A percentile compares a stretch with the other conserved stretches of the same genome.
These are phyloP conservation scores for Hirtodrosophila alboralis DNA, from an alignment of 2,888 invertebrate species.

Conservation along the genomic window DNA sequence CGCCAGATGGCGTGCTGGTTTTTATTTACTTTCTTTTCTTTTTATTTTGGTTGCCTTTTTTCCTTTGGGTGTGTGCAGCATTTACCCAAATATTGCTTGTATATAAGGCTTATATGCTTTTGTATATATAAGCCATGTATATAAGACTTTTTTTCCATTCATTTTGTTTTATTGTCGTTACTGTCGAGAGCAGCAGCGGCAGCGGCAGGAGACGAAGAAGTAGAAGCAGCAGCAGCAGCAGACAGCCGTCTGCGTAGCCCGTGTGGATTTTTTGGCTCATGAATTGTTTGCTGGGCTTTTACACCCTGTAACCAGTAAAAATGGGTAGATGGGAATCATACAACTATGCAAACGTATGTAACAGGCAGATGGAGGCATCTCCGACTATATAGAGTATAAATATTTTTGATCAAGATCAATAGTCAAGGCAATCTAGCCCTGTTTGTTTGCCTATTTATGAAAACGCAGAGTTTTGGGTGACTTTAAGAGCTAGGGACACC, in stretches of 20 bases:
- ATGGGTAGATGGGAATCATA: no score
- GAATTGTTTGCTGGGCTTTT: slow-evolving; percentile 56
- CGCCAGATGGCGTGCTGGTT: slow-evolving; percentile 60
- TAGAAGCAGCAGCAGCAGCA: slow-evolving; percentile 29
- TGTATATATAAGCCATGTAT: slow-evolving; percentile 21
- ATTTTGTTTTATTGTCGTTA: slow-evolving; percentile 69
- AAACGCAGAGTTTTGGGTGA: no score
- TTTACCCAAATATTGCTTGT: slow-evolving; percentile 39
- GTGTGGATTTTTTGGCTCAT: slow-evolving; percentile 60
- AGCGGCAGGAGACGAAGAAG: no score
- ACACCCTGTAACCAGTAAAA: no score
- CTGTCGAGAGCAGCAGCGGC: slow-evolving; percentile 53
- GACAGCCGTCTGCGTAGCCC: slow-evolving; percentile 57
- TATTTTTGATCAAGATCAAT: no score
- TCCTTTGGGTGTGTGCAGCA: slow-evolving; percentile 35
- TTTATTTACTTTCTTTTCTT: background rate
- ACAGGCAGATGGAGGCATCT: no score
- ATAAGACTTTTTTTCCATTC: slow-evolving; percentile 67
- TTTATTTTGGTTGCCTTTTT: slow-evolving; percentile 35
- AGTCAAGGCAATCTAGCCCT: no score
- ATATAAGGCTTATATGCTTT: slow-evolving; percentile 3
- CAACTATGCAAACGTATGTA: no score
- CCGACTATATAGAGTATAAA: no score
- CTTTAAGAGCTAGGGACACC: no score
- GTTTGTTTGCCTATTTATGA: no score